Evolutionary conservation across 1,140 invertebrate genomes (phyloP), one percentile per base, ranked within the genome.

Genomic region (Physella acuta): DNA sequence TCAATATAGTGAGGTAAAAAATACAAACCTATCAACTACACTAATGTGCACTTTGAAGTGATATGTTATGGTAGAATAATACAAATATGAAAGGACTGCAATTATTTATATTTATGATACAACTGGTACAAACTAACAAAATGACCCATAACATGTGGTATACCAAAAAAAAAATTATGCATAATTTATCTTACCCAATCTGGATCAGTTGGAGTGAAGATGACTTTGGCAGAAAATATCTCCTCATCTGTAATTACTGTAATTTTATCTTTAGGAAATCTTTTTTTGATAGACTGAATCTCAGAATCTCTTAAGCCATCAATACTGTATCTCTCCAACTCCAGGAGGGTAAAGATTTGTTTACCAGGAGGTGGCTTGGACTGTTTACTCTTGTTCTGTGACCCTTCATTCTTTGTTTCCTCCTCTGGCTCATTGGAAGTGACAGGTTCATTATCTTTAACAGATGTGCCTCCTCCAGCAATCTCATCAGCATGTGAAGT

Each of bases 181-280:
- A n/a, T n/a, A 39, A 16, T 24, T 24, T 16, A 56, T 63, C 73
- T 67, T 73, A 82, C 80, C 80, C 80, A 82, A 61, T 82, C 80
- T 30, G 80, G 80, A 74, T 82, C 79, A n/a, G 73, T 70, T 36
- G 79, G 75, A 26, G 52, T 28, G 55, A 81, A 81, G 30, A 60
- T 59, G 30, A 79, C 63, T 3, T 34, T 70, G 53, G 51, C 37
- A 30, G 52, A 33, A 28, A 33, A 44, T 26, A 14, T 37, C 28
- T 51, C 55, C 26, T 28, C 58, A 4, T 63, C 60, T 55, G 58
- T 51, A 36, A 62, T n/a, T 36, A 51, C 24, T 36, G 33, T 56
- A 20, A 53, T 60, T 44, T 62, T 60, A 33, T 59, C 63, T 3
- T 20, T 26, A 31, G 36, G 56, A 70, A 61, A 70, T 55, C 55